Evolutionary conservation across 2,888 invertebrate genomes (phyloP), one percentile per base, ranked within the genome.

Genomic region (Dastarcus helophoroides): DNA sequence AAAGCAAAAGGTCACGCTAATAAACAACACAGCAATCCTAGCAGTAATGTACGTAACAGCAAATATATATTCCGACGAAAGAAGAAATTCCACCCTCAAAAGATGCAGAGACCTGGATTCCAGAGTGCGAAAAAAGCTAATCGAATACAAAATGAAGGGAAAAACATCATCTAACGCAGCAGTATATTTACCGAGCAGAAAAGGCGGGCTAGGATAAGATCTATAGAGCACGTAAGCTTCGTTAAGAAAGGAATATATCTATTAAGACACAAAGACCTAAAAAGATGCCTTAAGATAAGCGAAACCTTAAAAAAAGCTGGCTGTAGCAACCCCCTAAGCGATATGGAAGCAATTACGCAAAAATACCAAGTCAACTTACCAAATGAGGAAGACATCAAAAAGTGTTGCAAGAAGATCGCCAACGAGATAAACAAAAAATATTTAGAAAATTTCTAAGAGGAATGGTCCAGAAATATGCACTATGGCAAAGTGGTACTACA

Each of bases 101-200:
- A 30, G 11, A 4, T 30, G 30, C 15, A 26, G 30, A 26, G 30
- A 26, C 5, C n/a, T 30, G 30, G 30, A 30, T 14, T n/a, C 9
- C 8, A 8, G 12, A 17, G 11, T 30, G 4, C 6, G 26, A 11
- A 30, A 30, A 14, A 4, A 12, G 14, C 19, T 30, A 14, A 24
- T 30, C 4, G 7, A 10, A 30, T 5, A 26, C 8, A 12, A 19
- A 4, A 26, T 30, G 10, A 30, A 30, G 14, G 14, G 14, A 4
- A 25, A n/a, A 26, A 26, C 30, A 9, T 8, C 7, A 7, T 23
- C 24, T 9, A 23, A 30, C 14, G 30, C 30, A 4, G 4, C 24
- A 4, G n/a, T 30, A 9, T 30, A 30, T 24, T 9, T 30, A 13
- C 30, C 30, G 13, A 14, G 4, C 6, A 11, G 14, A 23, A 23